Base-by-base conservation (phyloP, 30 jellyfish, hydroid and myxozoan species). In the Rhopilema esculentum region DNA sequence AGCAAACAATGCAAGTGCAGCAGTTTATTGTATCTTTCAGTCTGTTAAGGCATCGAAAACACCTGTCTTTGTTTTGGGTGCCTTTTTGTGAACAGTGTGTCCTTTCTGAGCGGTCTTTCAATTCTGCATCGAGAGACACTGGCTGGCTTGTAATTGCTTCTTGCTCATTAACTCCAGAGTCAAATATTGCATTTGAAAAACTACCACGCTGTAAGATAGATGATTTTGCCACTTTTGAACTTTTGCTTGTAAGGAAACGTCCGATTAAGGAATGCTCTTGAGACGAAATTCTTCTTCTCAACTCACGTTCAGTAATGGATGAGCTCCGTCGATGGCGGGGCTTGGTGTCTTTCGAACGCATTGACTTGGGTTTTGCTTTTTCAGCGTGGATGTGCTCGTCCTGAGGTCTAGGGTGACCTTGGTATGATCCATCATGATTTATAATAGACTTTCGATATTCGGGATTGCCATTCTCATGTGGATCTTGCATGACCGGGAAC, bases 1-100 rank as follows among this genome's bases (percentile, higher is more conserved):
- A 51, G 68, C 99, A 95, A 91, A 91, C 74, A 22, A 75, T 51
- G 84, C 99, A 95, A 6, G 99, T 95, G 90, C 97, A 91, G 66
- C 92, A 84, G 33, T 80, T 83, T 12, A 84, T 70, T 29, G 67
- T 52, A n/a, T 53, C 84, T 32, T 88, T 72, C 1, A 64, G 19
- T 1, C 62, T 23, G 31, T 48, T 65, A 88, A 92, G 24, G 63
- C 95, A 91, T 0, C 91, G 82, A 73, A 57, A 74, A 51, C 97
- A 91, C 12, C 22, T 49, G 49, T 80, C 90, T 40, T 33, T 73
- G 64, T 28, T 27, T 31, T 30, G 17, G 80, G 0, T 19, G 4
- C 12, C 68, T 53, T 4, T 33, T 20, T 6, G 48, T 27, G 20
- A 1, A 1, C 16, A 49, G 52, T 15, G 69, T 27, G 21, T 66